Evolutionary conservation across 2,888 invertebrate genomes (phyloP), one percentile per base, ranked within the genome.

Genomic region (Lithophane ornitopus): DNA sequence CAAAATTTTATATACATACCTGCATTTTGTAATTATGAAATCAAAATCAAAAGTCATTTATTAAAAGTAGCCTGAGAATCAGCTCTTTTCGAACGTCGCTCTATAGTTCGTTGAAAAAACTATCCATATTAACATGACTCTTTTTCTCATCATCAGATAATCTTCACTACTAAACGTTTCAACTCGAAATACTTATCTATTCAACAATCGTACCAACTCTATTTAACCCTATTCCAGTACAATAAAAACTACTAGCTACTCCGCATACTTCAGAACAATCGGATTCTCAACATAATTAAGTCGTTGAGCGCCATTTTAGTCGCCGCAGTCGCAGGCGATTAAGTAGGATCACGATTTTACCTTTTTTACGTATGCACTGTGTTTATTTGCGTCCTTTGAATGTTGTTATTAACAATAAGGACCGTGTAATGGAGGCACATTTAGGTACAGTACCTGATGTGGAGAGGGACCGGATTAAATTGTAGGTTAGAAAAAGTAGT

Each of bases 281-380:
- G 85, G 82, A 85, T 83, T 76, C 81, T 22, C 68, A 61, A 81
- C 73, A 75, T 85, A 87, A 87, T 88, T 86, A 88, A 85, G 87
- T 87, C 68, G 85, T 82, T 65, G 41, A 84, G 89, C 89, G 84
- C 85, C 91, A 91, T 93, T 90, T 93, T 93, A 93, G 88, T 85
- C 69, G 76, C 85, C 84, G 81, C 44, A 74, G 79, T 75, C 77
- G 84, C 74, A 52, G 58, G 81, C 91, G 89, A 91, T 92, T 92
- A 91, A 85, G 89, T 88, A 76, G 76, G 86, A 89, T 90, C 92
- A 92, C 90, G 91, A 92, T 89, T 89, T 89, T 76, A 79, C 88
- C 90, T 92, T 89, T 91, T 92, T 92, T 91, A 89, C 87, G 80
- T 82, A 79, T 70, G 68, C 65, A 41, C 82, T 70, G 59, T 76